phyloP scores from a whole-genome alignment of 2,888 invertebrate genomes.

The Hymenopus coronatus region DNA sequence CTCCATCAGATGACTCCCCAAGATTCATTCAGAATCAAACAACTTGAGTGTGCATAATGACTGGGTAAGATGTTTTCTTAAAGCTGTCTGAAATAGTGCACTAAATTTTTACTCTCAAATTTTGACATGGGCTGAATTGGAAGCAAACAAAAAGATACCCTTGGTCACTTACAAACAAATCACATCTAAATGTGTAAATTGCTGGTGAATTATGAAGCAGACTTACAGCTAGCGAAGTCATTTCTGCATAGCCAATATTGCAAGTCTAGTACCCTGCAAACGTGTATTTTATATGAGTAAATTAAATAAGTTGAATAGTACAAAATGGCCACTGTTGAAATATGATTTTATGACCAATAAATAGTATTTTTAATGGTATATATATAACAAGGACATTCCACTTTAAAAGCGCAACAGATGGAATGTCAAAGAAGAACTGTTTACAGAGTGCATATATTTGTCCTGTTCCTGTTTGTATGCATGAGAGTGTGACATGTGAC shows the following conservation, averaged over 20 bases:
- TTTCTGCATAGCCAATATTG: background rate
- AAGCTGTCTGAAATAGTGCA: too few species aligned
- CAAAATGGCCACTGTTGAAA: background rate
- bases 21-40: too few species aligned
- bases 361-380: background rate
- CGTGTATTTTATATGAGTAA: background rate
- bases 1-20: too few species aligned
- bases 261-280: background rate
- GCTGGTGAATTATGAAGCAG: too few species aligned
- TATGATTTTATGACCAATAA: background rate
- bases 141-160: too few species aligned
- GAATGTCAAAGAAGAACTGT: background rate
- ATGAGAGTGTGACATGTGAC: background rate
- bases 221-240: background rate
- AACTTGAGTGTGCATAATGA: too few species aligned
- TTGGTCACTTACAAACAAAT: background rate
- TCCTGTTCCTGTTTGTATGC: background rate
- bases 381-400: background rate
- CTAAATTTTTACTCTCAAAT: too few species aligned
- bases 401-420: background rate
- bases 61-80: too few species aligned
- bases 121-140: too few species aligned
- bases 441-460: background rate
- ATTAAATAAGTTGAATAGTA: slow-evolving; percentile 1
- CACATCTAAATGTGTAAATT: too few species aligned